Conservation (phyloP, 2,888 invertebrate species). For the Tachystola acroxantha region DNA sequence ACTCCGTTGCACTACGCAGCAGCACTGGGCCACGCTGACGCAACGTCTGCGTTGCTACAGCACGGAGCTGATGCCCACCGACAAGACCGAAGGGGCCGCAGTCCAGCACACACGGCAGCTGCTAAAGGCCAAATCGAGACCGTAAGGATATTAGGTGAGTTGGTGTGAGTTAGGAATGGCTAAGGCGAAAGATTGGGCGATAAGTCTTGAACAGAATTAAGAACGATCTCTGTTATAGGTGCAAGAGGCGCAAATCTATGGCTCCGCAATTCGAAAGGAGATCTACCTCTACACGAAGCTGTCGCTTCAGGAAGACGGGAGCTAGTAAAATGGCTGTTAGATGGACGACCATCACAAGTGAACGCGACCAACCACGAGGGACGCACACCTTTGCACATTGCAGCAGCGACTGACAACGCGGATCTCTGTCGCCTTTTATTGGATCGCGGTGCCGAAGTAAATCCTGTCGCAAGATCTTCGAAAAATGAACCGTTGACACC, state of each 20-base stretch:
- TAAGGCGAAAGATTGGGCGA: too few species aligned
- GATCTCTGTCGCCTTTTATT: conserved; percentile 93
- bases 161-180: too few species aligned
- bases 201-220: too few species aligned
- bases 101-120: conserved; percentile 96
- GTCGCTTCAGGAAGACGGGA: conserved; percentile 94
- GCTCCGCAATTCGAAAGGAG: conserved; percentile 94
- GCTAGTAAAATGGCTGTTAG: conserved; percentile 91
- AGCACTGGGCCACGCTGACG: conserved; percentile 96
- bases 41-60: conserved; percentile 91
- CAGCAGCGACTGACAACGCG: conserved; percentile 94
- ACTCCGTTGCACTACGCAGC: conserved; percentile 98
- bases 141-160: conserved; percentile 82
- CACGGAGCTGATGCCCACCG: conserved; percentile 94
- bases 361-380: conserved; percentile 96
- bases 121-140: conserved; percentile 97
- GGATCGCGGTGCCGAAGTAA: conserved; percentile 91
- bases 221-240: too few species aligned
- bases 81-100: conserved; percentile 94
- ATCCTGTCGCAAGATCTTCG: conserved; percentile 88
- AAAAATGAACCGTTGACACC: conserved; percentile 93
- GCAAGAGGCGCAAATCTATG: conserved; percentile 90
- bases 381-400: conserved; percentile 94
- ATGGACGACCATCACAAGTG: conserved; percentile 88
- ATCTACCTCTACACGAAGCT: conserved; percentile 97